These are phyloP conservation scores for Zenarchopterus dispar DNA, from an alignment of 2,797 vertebrate species.

Conservation along the genomic window DNA sequence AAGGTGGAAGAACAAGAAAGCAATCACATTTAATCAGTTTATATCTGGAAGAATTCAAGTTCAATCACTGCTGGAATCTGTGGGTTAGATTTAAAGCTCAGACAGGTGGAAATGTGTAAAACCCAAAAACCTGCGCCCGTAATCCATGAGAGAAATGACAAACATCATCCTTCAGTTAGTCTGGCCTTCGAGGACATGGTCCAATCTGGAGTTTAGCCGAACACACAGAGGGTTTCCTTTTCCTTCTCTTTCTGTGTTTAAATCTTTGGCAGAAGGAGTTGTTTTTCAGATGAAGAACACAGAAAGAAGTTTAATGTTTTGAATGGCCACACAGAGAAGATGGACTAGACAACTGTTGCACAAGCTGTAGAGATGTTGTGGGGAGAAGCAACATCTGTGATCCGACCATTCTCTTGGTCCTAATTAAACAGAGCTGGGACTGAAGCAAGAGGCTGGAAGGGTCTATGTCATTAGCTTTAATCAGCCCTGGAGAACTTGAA, in stretches of 20 bases:
- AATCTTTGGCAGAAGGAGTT: conserved; percentile 32
- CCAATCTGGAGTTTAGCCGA: background rate
- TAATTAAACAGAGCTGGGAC: conserved; percentile 58
- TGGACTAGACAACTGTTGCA: conserved; percentile 3
- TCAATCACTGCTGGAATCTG: conserved; percentile 42
- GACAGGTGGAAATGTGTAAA: conserved; percentile 46
- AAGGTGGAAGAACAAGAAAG: too few relatives aligned
- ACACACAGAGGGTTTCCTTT: background rate
- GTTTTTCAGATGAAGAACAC: conserved; percentile 10
- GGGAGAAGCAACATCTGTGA: conserved; percentile 45
- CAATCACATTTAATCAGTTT: background rate
- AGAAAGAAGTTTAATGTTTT: conserved; percentile 4
- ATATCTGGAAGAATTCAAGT: conserved; percentile 21
- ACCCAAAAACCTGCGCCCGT: conserved; percentile 12
- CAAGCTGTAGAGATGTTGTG: conserved; percentile 2
- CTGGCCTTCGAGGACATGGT: conserved; percentile 39
- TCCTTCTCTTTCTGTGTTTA: background rate
- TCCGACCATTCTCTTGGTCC: conserved; percentile 51
- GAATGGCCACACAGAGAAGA: conserved; percentile 11
- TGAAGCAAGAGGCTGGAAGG: conserved; percentile 52
- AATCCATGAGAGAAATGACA: conserved; percentile 41
- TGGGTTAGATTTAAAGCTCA: conserved; percentile 48
- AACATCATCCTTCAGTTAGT: conserved; percentile 36
- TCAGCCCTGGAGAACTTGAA: conserved; percentile 42
- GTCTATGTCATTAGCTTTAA: conserved; percentile 63